Base-by-base conservation (phyloP, 1,140 invertebrate species). In the Asobara japonica region DNA sequence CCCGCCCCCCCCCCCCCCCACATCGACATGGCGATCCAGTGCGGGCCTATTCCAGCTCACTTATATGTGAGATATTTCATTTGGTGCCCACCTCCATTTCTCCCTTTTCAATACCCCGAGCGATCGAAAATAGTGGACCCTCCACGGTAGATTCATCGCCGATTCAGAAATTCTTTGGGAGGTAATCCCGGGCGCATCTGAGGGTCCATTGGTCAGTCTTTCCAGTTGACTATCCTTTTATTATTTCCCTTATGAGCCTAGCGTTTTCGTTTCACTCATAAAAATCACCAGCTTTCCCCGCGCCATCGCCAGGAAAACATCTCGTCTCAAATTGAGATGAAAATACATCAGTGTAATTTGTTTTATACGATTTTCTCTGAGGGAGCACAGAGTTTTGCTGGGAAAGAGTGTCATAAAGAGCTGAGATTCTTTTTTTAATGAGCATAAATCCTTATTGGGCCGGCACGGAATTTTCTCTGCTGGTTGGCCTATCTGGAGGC, bases 131-230 rank as follows among this genome's bases (percentile, higher is more conserved):
- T 70, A 60, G 36, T 64, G 66, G 25, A 56, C 45, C 25, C 20
- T 69, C 51, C 67, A 31, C 25, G 16, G 48, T 69, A 22, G 41
- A 45, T 70, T 64, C 68, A 41, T 70, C 25, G 36, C n/a, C 27
- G 30, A 62, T 65, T 20, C 38, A 36, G 45, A 65, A 65, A 51
- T 62, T 51, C 29, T 56, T 45, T 45, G 38, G 25, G 65, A 62
- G 51, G 38, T 71, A 56, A 69, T 69, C 67, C 67, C 51, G 30
- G 33, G 22, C 51, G 38, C 31, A 69, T 69, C 51, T 18, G 25
- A 69, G 31, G n/a, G 20, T 13, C 38, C 31, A 71, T 71, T 71
- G 69, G 69, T 61, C 61, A 65, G 69, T 71, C 62, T 65, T 71
- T 71, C 62, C 62, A 56, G 20, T 65, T 27, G 20, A 64, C 33